phyloP scores from a whole-genome alignment of 2,797 vertebrate species.

The Momotus momota region DNA sequence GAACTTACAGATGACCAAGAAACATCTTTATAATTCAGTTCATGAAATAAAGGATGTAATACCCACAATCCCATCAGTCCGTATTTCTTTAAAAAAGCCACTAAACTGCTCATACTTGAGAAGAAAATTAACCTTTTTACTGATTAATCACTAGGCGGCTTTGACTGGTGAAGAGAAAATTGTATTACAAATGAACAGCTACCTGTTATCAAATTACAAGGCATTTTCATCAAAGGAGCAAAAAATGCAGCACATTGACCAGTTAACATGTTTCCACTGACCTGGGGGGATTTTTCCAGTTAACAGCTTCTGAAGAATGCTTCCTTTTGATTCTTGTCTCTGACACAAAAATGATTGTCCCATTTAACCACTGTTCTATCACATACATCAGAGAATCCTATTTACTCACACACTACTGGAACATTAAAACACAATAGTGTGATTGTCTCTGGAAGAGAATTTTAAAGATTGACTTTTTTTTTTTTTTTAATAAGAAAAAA shows the following conservation, averaged over 20 bases:
- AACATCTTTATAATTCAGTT: not conserved
- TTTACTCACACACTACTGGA: conserved; percentile 79
- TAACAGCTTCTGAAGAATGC: conserved; percentile 80
- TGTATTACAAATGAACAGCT: conserved; percentile 62
- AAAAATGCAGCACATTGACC: conserved; percentile 63
- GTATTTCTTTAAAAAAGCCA: conserved; percentile 17
- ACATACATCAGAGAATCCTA: conserved; percentile 81
- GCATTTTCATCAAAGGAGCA: conserved; percentile 74
- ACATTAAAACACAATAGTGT: conserved; percentile 80
- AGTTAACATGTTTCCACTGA: conserved; percentile 74
- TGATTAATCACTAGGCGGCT: conserved; percentile 62
- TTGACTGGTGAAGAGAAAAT: conserved; percentile 69
- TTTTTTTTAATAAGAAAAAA: conserved; percentile 32
- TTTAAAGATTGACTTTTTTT: conserved; percentile 76
- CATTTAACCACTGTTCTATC: conserved; percentile 75
- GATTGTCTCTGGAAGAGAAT: conserved; percentile 80
- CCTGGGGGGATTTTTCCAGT: conserved; percentile 71
- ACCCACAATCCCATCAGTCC: not conserved
- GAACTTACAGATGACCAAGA: not conserved
- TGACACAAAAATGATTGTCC: conserved; percentile 79
- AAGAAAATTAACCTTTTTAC: conserved; percentile 52
- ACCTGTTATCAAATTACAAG: conserved; percentile 79
- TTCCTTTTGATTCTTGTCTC: conserved; percentile 80
- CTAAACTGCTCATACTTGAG: conserved; percentile 12
- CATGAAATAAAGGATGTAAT: not conserved